phyloP scores from a whole-genome alignment of 2,113 vertebrate genomes.

The Anguilla rostrata region DNA sequence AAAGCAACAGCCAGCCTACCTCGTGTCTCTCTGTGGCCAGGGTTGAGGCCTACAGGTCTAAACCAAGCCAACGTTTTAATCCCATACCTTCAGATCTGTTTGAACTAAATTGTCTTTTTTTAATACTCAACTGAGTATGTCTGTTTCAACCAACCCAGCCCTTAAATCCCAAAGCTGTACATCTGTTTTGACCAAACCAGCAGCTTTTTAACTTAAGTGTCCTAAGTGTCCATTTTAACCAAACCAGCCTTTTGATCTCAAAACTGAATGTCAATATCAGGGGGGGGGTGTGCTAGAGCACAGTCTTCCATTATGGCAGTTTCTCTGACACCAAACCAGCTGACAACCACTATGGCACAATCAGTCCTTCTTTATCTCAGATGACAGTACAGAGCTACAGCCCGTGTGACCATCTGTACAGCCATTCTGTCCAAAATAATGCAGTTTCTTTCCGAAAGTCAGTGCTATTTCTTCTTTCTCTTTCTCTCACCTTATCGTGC shows the following conservation, averaged over 20 bases:
- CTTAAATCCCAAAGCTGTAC: background rate
- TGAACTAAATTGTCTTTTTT: too few species aligned
- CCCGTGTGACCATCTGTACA: too few species aligned
- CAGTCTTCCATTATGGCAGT: background rate
- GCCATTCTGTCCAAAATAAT: background rate
- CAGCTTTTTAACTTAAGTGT: background rate
- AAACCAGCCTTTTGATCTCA: background rate
- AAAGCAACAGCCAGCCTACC: too few species aligned
- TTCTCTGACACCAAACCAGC: background rate
- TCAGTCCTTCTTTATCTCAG: background rate
- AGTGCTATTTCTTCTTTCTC: slow-evolving; percentile 61
- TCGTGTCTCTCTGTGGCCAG: too few species aligned
- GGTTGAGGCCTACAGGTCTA: too few species aligned
- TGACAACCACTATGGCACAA: background rate
- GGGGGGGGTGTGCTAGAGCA: too few species aligned
- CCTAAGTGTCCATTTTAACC: too few species aligned
- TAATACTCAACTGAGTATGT: too few species aligned
- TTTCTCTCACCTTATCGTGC: slow-evolving; percentile 56
- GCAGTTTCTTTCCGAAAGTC: slow-evolving; percentile 48
- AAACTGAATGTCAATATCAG: background rate
- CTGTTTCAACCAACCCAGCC: background rate
- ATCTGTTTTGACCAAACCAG: background rate
- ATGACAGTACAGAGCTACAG: background rate
- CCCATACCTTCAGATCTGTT: background rate
- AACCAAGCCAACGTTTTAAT: background rate